Evolutionary conservation across 2,113 vertebrate species (phyloP).

Genomic region (Cricetomys ansorgei): DNA sequence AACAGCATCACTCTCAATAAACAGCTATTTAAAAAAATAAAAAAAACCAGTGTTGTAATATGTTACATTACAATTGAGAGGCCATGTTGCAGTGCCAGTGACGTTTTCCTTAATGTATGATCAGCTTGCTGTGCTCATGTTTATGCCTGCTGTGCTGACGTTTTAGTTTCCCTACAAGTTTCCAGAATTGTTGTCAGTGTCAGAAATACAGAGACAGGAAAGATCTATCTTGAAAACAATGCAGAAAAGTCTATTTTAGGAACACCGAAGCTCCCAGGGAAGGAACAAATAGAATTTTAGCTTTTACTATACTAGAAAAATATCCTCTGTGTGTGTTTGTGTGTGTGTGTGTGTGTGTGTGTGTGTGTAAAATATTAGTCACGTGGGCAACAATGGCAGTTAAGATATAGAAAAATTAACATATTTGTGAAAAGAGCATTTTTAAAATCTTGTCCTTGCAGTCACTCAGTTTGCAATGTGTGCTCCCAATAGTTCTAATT

Average conservation of each 20-base stretch:
- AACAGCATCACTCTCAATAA: constrained; percentile 17
- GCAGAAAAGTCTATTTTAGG: constrained; percentile 31
- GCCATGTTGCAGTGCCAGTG: not conserved
- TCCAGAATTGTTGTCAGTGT: constrained; percentile 15
- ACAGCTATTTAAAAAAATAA: not conserved
- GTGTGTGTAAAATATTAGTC: constrained; percentile 30
- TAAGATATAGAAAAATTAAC: constrained; percentile 31
- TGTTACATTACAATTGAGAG: constrained; percentile 10
- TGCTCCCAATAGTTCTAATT: constrained; percentile 66
- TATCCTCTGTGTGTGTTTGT: not conserved
- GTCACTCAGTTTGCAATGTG: constrained; percentile 53
- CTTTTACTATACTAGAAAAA: constrained; percentile 39
- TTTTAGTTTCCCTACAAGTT: constrained; percentile 49
- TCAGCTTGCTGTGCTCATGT: not conserved
- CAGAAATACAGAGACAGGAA: constrained; percentile 43
- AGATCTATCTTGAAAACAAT: constrained; percentile 12
- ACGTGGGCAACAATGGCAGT: not conserved
- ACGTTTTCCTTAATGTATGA: not conserved
- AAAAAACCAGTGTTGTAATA: not conserved
- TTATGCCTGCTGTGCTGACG: not conserved
- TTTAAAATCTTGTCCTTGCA: constrained; percentile 52
- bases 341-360: not conserved
- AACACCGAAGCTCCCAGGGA: not conserved
- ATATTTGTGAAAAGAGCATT: constrained; percentile 74
- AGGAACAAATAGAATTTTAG: constrained; percentile 29